These are phyloP conservation scores for Cheiracanthium punctorium DNA, from an alignment of 2,888 invertebrate species.

Conservation along the genomic window DNA sequence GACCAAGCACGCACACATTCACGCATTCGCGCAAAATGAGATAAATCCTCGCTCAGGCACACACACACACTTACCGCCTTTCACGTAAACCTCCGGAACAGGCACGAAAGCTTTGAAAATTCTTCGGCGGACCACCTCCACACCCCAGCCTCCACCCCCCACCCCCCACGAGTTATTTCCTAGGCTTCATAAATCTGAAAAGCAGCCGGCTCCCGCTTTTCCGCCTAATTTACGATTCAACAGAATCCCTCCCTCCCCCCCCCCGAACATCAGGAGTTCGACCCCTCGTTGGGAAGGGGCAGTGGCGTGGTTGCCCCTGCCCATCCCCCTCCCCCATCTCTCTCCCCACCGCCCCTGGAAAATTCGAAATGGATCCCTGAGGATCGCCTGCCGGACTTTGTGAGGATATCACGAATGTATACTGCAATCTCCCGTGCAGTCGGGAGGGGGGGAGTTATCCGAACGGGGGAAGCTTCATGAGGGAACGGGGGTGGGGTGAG, in stretches of 20 bases:
- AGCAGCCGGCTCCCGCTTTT: conserved; percentile 41
- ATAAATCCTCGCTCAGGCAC: too few relatives aligned
- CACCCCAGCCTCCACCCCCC: not conserved
- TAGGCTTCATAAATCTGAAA: conserved; percentile 58
- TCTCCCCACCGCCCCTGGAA: not conserved
- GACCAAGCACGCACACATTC: too few relatives aligned
- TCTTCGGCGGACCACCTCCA: not conserved
- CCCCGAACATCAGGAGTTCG: too few relatives aligned
- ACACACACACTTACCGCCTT: not conserved
- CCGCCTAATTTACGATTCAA: conserved; percentile 50
- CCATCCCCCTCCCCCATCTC: too few relatives aligned
- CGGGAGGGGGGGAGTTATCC: too few relatives aligned
- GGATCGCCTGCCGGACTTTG: not conserved
- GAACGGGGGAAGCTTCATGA: too few relatives aligned
- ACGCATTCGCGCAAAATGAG: too few relatives aligned
- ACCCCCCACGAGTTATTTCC: conserved; percentile 34
- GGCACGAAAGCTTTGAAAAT: not conserved
- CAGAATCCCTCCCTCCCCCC: not conserved
- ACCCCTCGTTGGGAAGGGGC: not conserved
- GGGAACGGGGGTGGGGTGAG: too few relatives aligned
- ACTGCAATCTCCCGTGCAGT: too few relatives aligned
- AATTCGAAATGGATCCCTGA: not conserved
- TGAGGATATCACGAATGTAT: not conserved
- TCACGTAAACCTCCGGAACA: not conserved
- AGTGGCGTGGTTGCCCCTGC: too few relatives aligned